Percentiles rank a stretch among this genome's conserved stretches.
Evolutionary conservation across 2,113 vertebrate species (phyloP).

Genomic region (Erythrolamprus reginae): DNA sequence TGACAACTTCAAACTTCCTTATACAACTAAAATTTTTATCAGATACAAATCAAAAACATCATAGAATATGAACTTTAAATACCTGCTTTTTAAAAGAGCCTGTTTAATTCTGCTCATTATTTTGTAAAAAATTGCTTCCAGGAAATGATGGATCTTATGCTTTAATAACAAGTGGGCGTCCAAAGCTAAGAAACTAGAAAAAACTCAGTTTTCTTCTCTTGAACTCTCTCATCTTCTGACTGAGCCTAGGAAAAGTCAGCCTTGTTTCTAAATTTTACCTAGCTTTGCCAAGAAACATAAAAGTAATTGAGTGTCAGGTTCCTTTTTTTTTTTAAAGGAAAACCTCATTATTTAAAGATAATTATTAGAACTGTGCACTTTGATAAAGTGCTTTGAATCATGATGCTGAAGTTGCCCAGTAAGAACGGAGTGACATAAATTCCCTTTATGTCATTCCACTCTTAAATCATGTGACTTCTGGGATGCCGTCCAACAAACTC

Average conservation of each 20-base stretch:
- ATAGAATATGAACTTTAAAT: background rate
- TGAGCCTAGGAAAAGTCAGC: background rate
- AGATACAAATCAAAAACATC: background rate
- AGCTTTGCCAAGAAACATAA: background rate
- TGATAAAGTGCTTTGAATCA: background rate
- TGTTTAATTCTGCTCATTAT: background rate
- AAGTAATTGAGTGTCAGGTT: background rate
- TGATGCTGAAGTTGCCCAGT: background rate
- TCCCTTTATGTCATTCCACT: too few relatives aligned
- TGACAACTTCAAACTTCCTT: background rate
- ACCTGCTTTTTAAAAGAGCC: background rate
- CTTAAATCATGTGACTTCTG: background rate
- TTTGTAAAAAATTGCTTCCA: background rate
- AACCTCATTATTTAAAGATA: background rate
- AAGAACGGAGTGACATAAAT: background rate
- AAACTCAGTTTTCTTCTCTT: background rate
- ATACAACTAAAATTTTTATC: background rate
- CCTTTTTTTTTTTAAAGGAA: background rate
- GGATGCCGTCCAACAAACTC: background rate
- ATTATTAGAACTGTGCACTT: background rate
- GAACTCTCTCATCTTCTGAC: background rate
- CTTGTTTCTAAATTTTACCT: background rate
- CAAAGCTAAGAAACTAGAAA: background rate
- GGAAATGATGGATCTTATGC: background rate
- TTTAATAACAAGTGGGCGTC: background rate